Percentiles rank a stretch among this genome's conserved stretches.
phyloP scores from a whole-genome alignment of 2,797 vertebrate genomes.

The Hippocampus kuda region DNA sequence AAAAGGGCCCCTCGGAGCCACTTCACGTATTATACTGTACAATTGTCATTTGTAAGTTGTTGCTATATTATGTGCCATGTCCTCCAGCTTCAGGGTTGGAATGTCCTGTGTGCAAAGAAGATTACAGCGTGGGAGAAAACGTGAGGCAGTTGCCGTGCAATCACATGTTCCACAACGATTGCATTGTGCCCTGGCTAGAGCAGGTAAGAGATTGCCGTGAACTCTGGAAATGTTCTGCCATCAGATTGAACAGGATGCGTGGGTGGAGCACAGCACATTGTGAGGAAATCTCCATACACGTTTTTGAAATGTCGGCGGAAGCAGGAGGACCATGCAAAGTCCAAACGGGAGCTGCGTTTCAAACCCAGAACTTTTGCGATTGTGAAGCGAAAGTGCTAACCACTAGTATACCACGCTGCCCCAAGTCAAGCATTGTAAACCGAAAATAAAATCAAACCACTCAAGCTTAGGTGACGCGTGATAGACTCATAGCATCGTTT shows the following conservation, averaged over 20 bases:
- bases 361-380: no score
- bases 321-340: not conserved
- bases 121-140: conserved; percentile 83
- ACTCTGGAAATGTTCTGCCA: not conserved
- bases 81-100: conserved; percentile 82
- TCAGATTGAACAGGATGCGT: not conserved
- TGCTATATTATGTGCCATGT: not conserved
- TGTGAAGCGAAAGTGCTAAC: no score
- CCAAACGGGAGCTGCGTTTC: no score
- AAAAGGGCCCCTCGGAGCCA: not conserved
- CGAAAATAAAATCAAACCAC: no score
- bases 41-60: not conserved
- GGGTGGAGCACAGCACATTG: no score
- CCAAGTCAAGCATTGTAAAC: no score
- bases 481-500: no score
- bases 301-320: no score
- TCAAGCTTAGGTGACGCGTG: no score
- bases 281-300: not conserved
- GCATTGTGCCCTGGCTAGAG: conserved; percentile 96
- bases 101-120: conserved; percentile 98
- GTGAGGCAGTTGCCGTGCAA: conserved; percentile 96
- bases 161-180: conserved; percentile 95
- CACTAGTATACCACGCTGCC: no score
- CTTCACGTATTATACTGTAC: not conserved
- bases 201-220: conserved; percentile 69